Conservation (phyloP, 2,797 vertebrate genomes). For the Argya squamiceps region DNA sequence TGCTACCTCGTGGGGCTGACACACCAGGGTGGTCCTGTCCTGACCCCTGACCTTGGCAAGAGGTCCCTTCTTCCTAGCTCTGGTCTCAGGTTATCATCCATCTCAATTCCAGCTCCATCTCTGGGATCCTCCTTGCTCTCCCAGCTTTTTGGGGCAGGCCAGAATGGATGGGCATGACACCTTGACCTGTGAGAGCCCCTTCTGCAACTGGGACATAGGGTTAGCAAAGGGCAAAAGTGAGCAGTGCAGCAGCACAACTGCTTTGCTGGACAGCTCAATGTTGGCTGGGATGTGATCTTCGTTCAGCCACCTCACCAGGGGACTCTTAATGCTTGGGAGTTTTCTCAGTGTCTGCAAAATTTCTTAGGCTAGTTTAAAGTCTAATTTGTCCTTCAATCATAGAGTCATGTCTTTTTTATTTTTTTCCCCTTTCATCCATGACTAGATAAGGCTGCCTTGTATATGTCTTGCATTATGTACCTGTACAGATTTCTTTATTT, state of each 20-base stretch:
- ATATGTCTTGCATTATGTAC: not conserved
- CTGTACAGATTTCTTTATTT: not conserved
- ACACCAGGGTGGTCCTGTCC: not conserved
- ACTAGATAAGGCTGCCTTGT: not conserved
- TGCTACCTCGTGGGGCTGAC: not conserved
- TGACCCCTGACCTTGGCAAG: not conserved
- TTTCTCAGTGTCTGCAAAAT: not conserved
- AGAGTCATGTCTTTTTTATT: not conserved
- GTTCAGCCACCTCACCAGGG: not conserved
- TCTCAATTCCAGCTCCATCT: not conserved
- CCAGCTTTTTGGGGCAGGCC: not conserved
- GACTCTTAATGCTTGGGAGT: not conserved
- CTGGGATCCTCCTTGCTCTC: not conserved
- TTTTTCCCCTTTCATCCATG: not conserved
- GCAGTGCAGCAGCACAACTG: not conserved
- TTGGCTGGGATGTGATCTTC: not conserved
- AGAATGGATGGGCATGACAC: accelerated
- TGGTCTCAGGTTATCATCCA: not conserved
- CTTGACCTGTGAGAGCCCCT: accelerated
- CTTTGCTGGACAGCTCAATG: not conserved
- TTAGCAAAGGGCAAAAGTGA: not conserved
- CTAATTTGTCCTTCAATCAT: not conserved
- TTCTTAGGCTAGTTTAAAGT: not conserved
- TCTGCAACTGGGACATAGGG: not conserved
- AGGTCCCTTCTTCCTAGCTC: not conserved